These are phyloP conservation scores for Drosophila parabipectinata DNA, from an alignment of 1,140 invertebrate species.

Conservation along the genomic window DNA sequence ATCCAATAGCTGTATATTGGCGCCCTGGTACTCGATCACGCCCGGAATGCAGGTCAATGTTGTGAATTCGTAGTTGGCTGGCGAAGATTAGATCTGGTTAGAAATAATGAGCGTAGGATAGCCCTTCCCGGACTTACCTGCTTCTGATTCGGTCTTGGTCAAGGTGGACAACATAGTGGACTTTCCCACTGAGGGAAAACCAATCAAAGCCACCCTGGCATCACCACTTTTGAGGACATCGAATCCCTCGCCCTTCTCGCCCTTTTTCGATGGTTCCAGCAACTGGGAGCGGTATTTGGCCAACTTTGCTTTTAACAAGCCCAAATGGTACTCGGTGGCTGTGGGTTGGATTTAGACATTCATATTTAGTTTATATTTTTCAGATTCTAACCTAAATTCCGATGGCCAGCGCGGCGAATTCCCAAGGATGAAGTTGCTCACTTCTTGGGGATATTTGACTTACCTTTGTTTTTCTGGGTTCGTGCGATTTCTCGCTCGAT, in stretches of 20 bases:
- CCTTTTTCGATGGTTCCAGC: constrained; percentile 97
- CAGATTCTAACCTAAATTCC: constrained; percentile 77
- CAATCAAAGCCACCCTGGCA: constrained; percentile 98
- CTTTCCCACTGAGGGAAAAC: constrained; percentile 99
- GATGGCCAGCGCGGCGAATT: constrained; percentile 47
- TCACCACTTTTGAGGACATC: constrained; percentile 99
- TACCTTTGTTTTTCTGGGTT: constrained; percentile 99
- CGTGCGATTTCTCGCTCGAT: constrained; percentile 99
- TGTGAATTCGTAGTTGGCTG: constrained; percentile 99
- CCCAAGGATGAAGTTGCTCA: neutral
- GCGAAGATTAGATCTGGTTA: neutral
- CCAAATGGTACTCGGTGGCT: constrained; percentile 99
- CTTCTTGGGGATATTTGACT: constrained; percentile 2
- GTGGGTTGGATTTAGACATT: constrained; percentile 63
- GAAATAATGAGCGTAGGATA: neutral
- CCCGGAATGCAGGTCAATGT: constrained; percentile 99
- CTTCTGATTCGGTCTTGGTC: constrained; percentile 97
- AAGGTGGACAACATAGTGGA: constrained; percentile 97
- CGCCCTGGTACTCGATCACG: constrained; percentile 98
- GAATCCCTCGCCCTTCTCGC: constrained; percentile 99
- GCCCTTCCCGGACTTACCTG: constrained; percentile 31
- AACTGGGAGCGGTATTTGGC: constrained; percentile 98
- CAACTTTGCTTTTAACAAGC: constrained; percentile 98
- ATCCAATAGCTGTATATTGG: constrained; percentile 99
- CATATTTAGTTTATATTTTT: neutral